Evolutionary conservation across 1,140 invertebrate species (phyloP).

Genomic region (Adelges cooleyi): DNA sequence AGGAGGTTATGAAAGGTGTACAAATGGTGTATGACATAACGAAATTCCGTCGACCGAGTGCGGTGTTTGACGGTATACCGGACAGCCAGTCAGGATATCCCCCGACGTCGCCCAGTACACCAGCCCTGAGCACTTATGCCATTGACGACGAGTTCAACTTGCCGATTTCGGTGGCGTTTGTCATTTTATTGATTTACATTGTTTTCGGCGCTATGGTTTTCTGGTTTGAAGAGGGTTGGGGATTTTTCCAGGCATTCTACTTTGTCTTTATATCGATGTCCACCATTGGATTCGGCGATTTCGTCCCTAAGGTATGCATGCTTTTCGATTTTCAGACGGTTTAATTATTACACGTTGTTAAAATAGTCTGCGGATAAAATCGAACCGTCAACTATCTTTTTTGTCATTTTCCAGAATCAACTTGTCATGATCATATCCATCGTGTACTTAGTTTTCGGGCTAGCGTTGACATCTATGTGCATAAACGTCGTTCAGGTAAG

Average conservation of each 20-base stretch:
- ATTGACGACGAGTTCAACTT: slow-evolving; percentile 90
- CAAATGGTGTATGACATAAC: slow-evolving; percentile 67
- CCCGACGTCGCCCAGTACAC: slow-evolving; percentile 45
- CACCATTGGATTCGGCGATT: slow-evolving; percentile 83
- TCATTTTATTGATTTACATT: slow-evolving; percentile 72
- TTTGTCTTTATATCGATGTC: slow-evolving; percentile 92
- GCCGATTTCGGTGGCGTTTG: slow-evolving; percentile 72
- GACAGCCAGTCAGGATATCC: slow-evolving; percentile 30
- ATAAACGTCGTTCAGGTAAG: slow-evolving; percentile 90
- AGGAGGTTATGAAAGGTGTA: slow-evolving; percentile 70
- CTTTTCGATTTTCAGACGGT: too few species aligned
- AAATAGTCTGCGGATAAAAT: too few species aligned
- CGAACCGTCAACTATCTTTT: background rate
- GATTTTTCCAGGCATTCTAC: slow-evolving; percentile 79
- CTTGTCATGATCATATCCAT: slow-evolving; percentile 87
- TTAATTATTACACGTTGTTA: too few species aligned
- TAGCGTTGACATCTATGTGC: slow-evolving; percentile 91
- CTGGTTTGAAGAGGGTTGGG: slow-evolving; percentile 66
- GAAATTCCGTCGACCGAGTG: slow-evolving; percentile 56
- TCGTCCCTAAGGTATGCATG: slow-evolving; percentile 55
- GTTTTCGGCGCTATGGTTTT: slow-evolving; percentile 70
- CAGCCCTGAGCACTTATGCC: slow-evolving; percentile 53
- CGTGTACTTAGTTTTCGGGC: slow-evolving; percentile 83
- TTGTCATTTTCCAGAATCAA: slow-evolving; percentile 49
- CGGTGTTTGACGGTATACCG: slow-evolving; percentile 45